Conservation (phyloP, 2,888 invertebrate species). For the Micoletzkya japonica region DNA sequence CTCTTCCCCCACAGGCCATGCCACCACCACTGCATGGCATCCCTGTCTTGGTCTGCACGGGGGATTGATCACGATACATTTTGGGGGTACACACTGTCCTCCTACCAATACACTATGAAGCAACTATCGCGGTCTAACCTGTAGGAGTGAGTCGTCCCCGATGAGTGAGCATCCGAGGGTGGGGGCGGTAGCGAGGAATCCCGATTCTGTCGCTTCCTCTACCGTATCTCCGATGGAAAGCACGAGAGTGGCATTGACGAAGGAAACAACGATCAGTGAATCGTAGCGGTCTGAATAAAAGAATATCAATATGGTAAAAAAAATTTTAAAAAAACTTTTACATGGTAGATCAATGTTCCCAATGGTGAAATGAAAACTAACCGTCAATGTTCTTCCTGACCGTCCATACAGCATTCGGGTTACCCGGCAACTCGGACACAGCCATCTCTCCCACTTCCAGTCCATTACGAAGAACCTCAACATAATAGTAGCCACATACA, state of each 20-base stretch:
- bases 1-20: not conserved
- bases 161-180: constrained; percentile 96
- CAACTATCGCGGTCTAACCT: constrained; percentile 70
- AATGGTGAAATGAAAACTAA: constrained; percentile 63
- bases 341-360: not conserved
- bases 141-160: constrained; percentile 94
- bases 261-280: constrained; percentile 99
- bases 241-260: constrained; percentile 96
- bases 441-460: constrained; percentile 98
- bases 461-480: constrained; percentile 84
- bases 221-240: constrained; percentile 99
- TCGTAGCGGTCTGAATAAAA: constrained; percentile 84
- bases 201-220: constrained; percentile 98
- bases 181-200: constrained; percentile 93
- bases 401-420: constrained; percentile 99
- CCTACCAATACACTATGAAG: not conserved
- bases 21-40: not conserved
- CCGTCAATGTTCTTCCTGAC: constrained; percentile 94
- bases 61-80: not conserved
- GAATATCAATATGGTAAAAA: not conserved
- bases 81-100: not conserved
- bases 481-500: not conserved
- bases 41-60: constrained; percentile 4
- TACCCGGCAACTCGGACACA: constrained; percentile 97
- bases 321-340: not conserved